These are phyloP conservation scores for Ochropleura leucogaster DNA, from an alignment of 2,888 invertebrate genomes.

Conservation along the genomic window DNA sequence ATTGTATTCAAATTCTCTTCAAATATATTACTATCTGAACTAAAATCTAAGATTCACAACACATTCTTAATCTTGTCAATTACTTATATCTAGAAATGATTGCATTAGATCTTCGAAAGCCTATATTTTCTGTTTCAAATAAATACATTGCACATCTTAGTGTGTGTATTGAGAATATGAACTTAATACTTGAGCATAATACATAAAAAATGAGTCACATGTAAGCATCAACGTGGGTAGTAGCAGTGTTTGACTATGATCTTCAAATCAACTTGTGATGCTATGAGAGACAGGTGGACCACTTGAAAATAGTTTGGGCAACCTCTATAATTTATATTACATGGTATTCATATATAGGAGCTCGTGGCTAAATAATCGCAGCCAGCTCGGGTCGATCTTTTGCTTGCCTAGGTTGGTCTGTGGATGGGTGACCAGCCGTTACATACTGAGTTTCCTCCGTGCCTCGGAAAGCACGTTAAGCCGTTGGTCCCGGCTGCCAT, in stretches of 20 bases:
- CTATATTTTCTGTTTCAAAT: conserved; percentile 38
- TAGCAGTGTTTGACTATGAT: background rate
- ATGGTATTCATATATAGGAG: no score
- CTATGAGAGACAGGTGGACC: background rate
- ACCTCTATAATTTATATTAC: background rate
- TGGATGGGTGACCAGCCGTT: no score
- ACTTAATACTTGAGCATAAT: conserved; percentile 30
- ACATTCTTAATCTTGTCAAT: conserved; percentile 47
- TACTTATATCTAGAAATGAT: conserved; percentile 23
- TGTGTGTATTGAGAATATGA: conserved; percentile 11
- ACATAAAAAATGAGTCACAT: conserved; percentile 4
- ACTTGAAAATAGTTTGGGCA: background rate
- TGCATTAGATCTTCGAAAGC: conserved; percentile 23
- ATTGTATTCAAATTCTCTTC: background rate
- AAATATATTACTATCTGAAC: conserved; percentile 1
- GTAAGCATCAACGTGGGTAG: conserved; percentile 13
- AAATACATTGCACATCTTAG: conserved; percentile 12
- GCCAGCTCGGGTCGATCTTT: no score
- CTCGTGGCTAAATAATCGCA: no score
- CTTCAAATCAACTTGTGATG: background rate
- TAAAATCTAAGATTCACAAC: conserved; percentile 11
- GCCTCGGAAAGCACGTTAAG: no score
- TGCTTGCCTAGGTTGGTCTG: no score
- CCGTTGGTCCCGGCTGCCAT: no score
- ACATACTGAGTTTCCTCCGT: no score